phyloP scores from a whole-genome alignment of 2,888 invertebrate genomes.

The Malthinus seriepunctatus region DNA sequence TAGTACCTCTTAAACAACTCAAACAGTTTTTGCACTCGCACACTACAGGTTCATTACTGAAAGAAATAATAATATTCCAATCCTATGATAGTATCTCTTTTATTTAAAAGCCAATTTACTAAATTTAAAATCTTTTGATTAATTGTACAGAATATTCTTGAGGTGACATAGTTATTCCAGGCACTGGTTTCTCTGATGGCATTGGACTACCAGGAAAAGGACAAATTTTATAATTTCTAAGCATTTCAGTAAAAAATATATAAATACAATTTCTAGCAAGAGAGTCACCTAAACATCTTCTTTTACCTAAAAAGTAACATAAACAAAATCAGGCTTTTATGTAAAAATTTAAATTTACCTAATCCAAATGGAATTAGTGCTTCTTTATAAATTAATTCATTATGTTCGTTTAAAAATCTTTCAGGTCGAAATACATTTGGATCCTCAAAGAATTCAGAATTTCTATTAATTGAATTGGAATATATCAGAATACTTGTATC shows the following conservation, averaged over 20 bases:
- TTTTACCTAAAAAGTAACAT: constrained; percentile 56
- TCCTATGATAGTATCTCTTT: no score
- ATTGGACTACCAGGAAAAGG: constrained; percentile 50
- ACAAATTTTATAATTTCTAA: constrained; percentile 60
- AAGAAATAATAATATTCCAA: no score
- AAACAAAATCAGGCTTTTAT: not conserved
- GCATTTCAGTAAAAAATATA: constrained; percentile 62
- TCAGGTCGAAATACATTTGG: constrained; percentile 67
- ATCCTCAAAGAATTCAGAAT: constrained; percentile 62
- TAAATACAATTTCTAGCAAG: constrained; percentile 66
- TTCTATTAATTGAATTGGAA: constrained; percentile 59
- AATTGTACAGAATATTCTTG: constrained; percentile 56
- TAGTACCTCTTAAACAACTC: no score
- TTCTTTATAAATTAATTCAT: constrained; percentile 44
- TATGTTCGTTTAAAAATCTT: constrained; percentile 59
- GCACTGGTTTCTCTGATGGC: constrained; percentile 54
- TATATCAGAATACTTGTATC: constrained; percentile 47
- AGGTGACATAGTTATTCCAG: constrained; percentile 62
- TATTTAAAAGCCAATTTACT: not conserved
- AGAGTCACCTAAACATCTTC: constrained; percentile 68
- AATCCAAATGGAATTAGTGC: constrained; percentile 51
- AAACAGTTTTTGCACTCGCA: no score
- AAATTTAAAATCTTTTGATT: not conserved
- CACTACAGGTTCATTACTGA: no score
- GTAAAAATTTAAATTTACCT: constrained; percentile 39